Base-by-base conservation (phyloP, 2,113 vertebrate genomes). In the Plestiodon gilberti region DNA sequence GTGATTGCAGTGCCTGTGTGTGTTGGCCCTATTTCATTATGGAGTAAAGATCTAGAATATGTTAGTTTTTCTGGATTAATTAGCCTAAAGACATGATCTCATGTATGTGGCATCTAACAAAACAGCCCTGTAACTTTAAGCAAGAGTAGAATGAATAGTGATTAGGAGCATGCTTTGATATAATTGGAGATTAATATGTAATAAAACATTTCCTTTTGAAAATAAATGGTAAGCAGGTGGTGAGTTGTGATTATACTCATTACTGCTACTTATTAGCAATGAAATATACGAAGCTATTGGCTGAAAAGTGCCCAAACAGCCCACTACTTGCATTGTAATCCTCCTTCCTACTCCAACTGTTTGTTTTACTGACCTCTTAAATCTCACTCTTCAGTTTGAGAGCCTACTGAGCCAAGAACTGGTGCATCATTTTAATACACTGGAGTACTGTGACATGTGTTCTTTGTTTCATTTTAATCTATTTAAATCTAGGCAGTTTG, bases 151-250 rank as follows among this genome's bases (percentile, higher is more conserved):
- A 88, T 81, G 80, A 84, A 75, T 69, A 75, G 48, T 84, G 77
- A 80, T 80, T 80, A 84, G 35, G 35, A 81, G 61, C 28, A 43
- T 88, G 40, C 35, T 74, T 65, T 74, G 82, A 80, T 75, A 84
- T 81, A 84, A 80, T 80, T 84, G 35, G 28, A 75, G 70, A 84
- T 84, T 84, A 88, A 79, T 80, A 81, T 84, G 78, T 75, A 84
- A 88, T 76, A 84, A 65, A 88, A 81, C 78, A 84, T 74, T 75
- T 61, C 33, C 22, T 81, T 88, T 80, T 48, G 81, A 80, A 88
- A 48, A 75, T 76, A 84, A 84, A 74, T 84, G 77, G 55, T 83
- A 88, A 64, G 65, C 38, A 84, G 69, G 87, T 84, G 78, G 83
- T 43, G 61, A 75, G 61, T 35, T 84, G 43, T 84, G 82, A 75